Evolutionary conservation across 2,888 invertebrate genomes (phyloP).

Genomic region (Epicampocera succincta): DNA sequence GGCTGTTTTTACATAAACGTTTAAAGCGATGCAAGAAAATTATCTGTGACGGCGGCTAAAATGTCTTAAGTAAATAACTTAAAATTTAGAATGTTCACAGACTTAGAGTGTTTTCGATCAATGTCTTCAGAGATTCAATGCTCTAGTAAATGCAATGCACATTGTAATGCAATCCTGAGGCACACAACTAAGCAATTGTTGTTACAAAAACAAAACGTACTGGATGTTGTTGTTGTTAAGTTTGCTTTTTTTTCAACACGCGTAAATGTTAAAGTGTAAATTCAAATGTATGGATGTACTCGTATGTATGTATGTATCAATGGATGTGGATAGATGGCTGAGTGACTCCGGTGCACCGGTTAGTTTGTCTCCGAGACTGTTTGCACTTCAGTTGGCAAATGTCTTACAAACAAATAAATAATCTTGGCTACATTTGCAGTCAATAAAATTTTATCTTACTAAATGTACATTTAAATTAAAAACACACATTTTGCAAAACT

Average conservation of each 20-base stretch:
- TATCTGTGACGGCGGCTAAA: neutral
- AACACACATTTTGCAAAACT: conserved; percentile 31
- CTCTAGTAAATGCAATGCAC: conserved; percentile 51
- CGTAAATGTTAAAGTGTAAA: conserved; percentile 70
- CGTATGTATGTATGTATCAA: too few relatives aligned
- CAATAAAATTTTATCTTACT: conserved; percentile 38
- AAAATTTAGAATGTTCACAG: conserved; percentile 59
- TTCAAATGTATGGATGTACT: conserved; percentile 44
- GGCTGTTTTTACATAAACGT: too few relatives aligned
- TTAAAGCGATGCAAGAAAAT: neutral
- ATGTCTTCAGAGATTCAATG: conserved; percentile 56
- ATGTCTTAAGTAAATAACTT: conserved; percentile 40
- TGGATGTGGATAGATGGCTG: conserved; percentile 16
- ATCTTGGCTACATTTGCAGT: conserved; percentile 37
- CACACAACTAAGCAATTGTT: conserved; percentile 31
- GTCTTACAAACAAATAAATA: conserved; percentile 54
- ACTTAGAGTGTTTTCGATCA: conserved; percentile 55
- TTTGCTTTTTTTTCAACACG: conserved; percentile 49
- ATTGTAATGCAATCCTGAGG: conserved; percentile 36
- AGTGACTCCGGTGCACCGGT: conserved; percentile 39
- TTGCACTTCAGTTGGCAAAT: conserved; percentile 67
- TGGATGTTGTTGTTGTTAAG: conserved; percentile 1
- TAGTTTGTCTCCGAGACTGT: conserved; percentile 27
- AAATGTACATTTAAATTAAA: conserved; percentile 35
- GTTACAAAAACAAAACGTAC: conserved; percentile 27